phyloP scores from a whole-genome alignment of 2,888 invertebrate genomes.

The Coenonympha glycerion region DNA sequence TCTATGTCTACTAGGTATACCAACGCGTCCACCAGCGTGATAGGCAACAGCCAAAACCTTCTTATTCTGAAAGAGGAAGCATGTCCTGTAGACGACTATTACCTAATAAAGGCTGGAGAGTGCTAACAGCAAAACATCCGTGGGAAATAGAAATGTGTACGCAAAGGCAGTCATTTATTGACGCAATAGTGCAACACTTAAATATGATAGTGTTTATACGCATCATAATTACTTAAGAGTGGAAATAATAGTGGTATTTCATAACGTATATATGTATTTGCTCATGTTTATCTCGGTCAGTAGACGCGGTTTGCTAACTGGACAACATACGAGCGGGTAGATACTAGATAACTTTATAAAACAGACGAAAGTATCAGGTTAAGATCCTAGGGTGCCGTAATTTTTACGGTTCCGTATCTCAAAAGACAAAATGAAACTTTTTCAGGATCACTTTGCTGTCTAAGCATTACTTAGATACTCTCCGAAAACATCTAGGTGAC shows the following conservation, averaged over 20 bases:
- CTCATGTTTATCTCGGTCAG: slow-evolving; percentile 23
- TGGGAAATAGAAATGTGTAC: not conserved
- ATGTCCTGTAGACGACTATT: too few relatives aligned
- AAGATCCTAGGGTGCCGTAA: not conserved
- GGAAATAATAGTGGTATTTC: slow-evolving; percentile 13
- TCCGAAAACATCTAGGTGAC: too few relatives aligned
- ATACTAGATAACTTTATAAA: too few relatives aligned
- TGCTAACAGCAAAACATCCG: not conserved
- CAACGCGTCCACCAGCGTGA: too few relatives aligned
- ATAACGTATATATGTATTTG: slow-evolving; percentile 16
- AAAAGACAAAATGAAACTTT: too few relatives aligned
- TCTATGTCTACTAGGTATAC: too few relatives aligned
- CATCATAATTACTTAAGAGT: slow-evolving; percentile 9
- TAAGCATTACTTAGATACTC: too few relatives aligned
- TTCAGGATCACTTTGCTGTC: too few relatives aligned
- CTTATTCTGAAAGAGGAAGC: too few relatives aligned
- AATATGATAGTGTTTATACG: slow-evolving; percentile 7
- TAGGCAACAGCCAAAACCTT: too few relatives aligned
- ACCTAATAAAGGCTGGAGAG: too few relatives aligned
- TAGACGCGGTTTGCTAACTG: slow-evolving; percentile 21
- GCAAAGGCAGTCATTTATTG: not conserved
- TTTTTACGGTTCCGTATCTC: not conserved
- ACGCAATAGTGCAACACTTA: not conserved
- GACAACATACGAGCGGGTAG: slow-evolving; percentile 12
- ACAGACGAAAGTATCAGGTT: too few relatives aligned